Conservation (phyloP, 2,113 vertebrate species). For the Upupa epops region DNA sequence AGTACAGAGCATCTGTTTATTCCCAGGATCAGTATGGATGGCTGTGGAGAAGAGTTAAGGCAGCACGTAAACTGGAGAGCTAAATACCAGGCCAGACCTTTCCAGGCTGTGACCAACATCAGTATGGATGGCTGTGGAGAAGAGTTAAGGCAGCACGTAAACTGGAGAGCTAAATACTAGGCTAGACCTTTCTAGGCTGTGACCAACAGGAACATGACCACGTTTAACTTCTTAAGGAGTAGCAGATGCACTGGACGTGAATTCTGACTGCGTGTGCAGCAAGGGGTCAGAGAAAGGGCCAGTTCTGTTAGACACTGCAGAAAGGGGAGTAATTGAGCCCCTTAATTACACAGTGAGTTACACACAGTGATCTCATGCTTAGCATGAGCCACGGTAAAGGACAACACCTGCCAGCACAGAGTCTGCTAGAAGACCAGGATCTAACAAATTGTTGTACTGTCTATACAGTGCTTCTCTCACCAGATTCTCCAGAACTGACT, state of each 20-base stretch:
- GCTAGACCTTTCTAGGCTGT: neutral
- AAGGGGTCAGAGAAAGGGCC: neutral
- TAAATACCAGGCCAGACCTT: neutral
- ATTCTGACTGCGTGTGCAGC: neutral
- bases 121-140: neutral
- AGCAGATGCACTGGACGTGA: neutral
- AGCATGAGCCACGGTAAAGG: neutral
- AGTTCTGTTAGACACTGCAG: neutral
- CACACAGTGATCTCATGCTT: fast-evolving
- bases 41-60: neutral
- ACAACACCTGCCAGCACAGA: neutral
- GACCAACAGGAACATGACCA: neutral
- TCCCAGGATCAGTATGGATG: neutral
- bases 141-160: neutral
- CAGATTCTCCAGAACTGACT: neutral
- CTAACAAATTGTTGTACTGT: neutral
- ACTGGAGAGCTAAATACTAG: neutral
- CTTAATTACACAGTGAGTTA: neutral
- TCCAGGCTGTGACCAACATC: neutral
- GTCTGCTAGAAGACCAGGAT: neutral
- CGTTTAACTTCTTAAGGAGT: neutral
- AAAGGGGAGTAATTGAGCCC: neutral
- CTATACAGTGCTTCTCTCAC: neutral
- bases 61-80: neutral
- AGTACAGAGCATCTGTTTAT: neutral